Percentiles rank a stretch among this genome's conserved stretches.
phyloP scores from a whole-genome alignment of 2,797 vertebrate species.

The Phrynocephalus guinanensis region DNA sequence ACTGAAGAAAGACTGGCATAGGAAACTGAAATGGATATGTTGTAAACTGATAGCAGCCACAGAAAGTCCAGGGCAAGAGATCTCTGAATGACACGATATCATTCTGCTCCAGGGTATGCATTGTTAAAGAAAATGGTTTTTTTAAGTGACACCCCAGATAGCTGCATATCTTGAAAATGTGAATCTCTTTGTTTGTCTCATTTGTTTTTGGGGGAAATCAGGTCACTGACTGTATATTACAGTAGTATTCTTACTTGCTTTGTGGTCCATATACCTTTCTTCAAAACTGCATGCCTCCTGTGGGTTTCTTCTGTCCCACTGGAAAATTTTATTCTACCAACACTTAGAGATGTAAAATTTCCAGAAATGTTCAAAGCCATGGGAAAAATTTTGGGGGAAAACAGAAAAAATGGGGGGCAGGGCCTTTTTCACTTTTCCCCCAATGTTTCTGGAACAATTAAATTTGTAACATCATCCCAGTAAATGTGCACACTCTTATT shows the following conservation, averaged over 20 bases:
- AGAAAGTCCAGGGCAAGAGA: constrained; percentile 10
- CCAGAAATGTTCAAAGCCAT: too few species aligned
- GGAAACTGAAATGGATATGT: constrained; percentile 15
- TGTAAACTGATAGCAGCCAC: not conserved
- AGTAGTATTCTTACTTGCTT: not conserved
- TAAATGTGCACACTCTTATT: not conserved
- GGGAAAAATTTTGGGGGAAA: too few species aligned
- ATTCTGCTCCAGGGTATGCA: not conserved
- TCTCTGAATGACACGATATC: not conserved
- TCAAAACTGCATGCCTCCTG: not conserved
- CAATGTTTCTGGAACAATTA: too few species aligned
- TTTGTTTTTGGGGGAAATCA: not conserved
- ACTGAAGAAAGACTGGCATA: constrained; percentile 7
- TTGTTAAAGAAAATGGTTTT: not conserved
- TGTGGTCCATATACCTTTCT: not conserved
- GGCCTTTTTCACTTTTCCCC: too few species aligned
- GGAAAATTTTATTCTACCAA: not conserved
- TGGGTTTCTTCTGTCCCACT: not conserved
- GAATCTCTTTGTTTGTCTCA: not conserved
- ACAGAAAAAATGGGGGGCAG: too few species aligned
- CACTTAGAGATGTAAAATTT: too few species aligned
- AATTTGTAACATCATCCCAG: not conserved
- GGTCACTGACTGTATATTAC: not conserved
- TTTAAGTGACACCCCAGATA: constrained; percentile 13
- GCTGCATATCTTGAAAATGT: not conserved